Evolutionary conservation across 2,113 vertebrate species (phyloP).

Genomic region (Oenanthe oenanthe): DNA sequence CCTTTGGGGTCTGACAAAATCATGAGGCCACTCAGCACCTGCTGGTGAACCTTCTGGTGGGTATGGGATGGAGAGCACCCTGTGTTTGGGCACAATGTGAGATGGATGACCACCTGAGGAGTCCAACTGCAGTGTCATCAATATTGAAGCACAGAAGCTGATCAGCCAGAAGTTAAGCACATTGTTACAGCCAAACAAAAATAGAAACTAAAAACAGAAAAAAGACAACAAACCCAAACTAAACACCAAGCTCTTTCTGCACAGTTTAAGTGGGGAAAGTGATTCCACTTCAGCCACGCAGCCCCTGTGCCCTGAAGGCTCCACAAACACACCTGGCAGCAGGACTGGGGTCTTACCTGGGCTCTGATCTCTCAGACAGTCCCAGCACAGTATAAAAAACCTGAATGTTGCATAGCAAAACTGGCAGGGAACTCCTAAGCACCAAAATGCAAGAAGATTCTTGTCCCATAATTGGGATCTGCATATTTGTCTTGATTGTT

Average conservation of each 20-base stretch:
- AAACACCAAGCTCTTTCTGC: neutral
- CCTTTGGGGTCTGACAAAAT: neutral
- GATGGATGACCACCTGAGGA: neutral
- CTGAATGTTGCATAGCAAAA: neutral
- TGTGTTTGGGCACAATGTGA: neutral
- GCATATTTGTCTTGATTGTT: conserved; percentile 28
- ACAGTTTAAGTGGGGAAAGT: neutral
- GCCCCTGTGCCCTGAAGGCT: neutral
- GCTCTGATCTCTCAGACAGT: neutral
- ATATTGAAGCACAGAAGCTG: neutral
- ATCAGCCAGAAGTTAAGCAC: neutral
- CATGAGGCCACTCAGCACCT: neutral
- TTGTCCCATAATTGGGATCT: neutral
- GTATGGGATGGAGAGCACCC: neutral
- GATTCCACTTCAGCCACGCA: neutral
- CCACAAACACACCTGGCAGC: neutral
- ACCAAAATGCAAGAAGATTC: conserved; percentile 3
- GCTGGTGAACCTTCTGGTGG: neutral
- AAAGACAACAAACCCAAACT: neutral
- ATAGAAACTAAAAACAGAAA: neutral
- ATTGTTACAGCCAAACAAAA: neutral
- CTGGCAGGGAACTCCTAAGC: neutral
- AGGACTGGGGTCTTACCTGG: neutral
- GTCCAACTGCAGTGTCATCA: neutral
- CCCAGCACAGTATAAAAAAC: neutral